These are phyloP conservation scores for Mythimna impura DNA, from an alignment of 2,888 invertebrate species.

Conservation along the genomic window DNA sequence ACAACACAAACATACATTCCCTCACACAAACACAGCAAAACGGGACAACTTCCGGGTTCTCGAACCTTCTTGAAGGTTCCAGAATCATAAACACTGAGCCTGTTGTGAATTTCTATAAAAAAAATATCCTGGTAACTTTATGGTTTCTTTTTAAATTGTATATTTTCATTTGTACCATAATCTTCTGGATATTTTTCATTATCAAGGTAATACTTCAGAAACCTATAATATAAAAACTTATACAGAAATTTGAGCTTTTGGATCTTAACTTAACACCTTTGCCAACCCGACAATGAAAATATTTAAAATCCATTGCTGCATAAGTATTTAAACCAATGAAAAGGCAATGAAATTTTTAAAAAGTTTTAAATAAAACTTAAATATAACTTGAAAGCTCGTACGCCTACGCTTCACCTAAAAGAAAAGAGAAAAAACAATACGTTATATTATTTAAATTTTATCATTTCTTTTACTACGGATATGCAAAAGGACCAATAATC, in stretches of 20 bases:
- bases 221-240: not conserved
- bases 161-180: accelerated
- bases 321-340: not conserved
- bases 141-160: not conserved
- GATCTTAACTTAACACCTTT: not conserved
- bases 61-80: slow-evolving; percentile 1
- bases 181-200: not conserved
- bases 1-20: not conserved
- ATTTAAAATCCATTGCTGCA: not conserved
- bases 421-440: not conserved
- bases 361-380: not conserved
- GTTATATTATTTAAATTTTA: not conserved
- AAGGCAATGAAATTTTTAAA: not conserved
- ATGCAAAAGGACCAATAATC: slow-evolving; percentile 3
- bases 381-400: not conserved
- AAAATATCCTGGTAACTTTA: not conserved
- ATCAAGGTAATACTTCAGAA: not conserved
- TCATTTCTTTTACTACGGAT: not conserved
- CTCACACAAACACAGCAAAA: not conserved
- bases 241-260: not conserved
- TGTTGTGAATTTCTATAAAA: slow-evolving; percentile 1
- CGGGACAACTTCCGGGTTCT: not conserved
- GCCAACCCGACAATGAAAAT: not conserved
- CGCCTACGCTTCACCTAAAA: not conserved
- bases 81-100: not conserved